A percentile compares a stretch with the other conserved stretches of the same genome.
Conservation (phyloP, 2,113 vertebrate species). For the Rhinopithecus roxellana region DNA sequence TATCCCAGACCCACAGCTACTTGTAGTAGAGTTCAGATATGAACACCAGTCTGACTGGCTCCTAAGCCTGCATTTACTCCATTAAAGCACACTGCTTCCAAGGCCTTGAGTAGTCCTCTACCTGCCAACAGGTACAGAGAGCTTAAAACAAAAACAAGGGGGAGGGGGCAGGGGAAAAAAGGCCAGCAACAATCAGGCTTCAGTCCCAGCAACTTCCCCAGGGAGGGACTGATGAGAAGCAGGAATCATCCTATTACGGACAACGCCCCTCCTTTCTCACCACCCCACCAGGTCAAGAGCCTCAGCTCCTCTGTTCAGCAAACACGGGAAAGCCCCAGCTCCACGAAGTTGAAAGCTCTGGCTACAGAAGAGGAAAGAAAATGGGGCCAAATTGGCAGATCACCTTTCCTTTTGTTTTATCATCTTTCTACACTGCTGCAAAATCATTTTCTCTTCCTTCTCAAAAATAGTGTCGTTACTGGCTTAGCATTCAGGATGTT, state of each 20-base stretch:
- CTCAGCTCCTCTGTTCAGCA: not conserved
- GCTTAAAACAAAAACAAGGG: not conserved
- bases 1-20: not conserved
- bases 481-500: not conserved
- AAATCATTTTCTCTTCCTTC: not conserved
- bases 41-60: not conserved
- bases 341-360: not conserved
- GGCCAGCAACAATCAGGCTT: not conserved
- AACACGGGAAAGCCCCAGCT: not conserved
- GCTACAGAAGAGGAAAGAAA: not conserved
- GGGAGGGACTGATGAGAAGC: not conserved
- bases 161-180: not conserved
- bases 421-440: not conserved
- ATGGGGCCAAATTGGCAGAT: not conserved
- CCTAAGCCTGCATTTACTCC: not conserved
- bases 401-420: not conserved
- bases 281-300: not conserved
- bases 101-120: not conserved
- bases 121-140: not conserved
- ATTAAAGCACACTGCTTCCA: not conserved
- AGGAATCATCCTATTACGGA: not conserved
- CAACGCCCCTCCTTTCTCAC: not conserved
- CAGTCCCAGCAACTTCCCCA: not conserved
- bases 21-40: fast-evolving
- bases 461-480: not conserved